phyloP scores from a whole-genome alignment of 2,888 invertebrate genomes.

The Nebria salina region DNA sequence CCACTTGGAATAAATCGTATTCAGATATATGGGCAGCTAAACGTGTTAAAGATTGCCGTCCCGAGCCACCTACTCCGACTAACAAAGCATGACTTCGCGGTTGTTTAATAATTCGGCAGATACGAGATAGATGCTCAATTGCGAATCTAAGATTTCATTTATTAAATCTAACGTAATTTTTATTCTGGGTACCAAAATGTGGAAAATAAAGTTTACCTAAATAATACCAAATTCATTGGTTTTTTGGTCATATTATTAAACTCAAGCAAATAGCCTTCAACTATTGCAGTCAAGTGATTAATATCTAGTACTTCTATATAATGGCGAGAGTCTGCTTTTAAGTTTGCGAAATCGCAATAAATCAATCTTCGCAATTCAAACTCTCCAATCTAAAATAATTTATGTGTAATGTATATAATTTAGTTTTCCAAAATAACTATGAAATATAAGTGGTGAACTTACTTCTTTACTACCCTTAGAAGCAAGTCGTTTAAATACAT shows the following conservation, averaged over 20 bases:
- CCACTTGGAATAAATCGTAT: conserved; percentile 91
- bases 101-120: conserved; percentile 90
- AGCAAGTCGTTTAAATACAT: conserved; percentile 75
- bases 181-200: too few species aligned
- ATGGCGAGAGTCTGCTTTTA: conserved; percentile 87
- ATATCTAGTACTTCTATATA: conserved; percentile 90
- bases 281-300: conserved; percentile 80
- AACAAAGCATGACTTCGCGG: conserved; percentile 90
- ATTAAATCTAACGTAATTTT: not conserved
- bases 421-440: not conserved
- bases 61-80: conserved; percentile 93
- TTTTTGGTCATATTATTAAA: conserved; percentile 96
- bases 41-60: conserved; percentile 89
- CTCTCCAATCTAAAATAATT: conserved; percentile 73
- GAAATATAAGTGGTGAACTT: conserved; percentile 32
- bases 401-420: not conserved
- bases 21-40: conserved; percentile 94
- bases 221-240: conserved; percentile 94
- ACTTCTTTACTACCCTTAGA: conserved; percentile 52
- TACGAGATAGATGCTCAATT: conserved; percentile 91
- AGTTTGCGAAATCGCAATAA: conserved; percentile 95
- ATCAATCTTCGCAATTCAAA: conserved; percentile 84
- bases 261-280: conserved; percentile 88
- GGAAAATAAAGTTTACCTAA: conserved; percentile 67
- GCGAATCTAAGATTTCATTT: conserved; percentile 75